These are phyloP conservation scores for Thereva unica DNA, from an alignment of 2,888 invertebrate genomes.

Conservation along the genomic window DNA sequence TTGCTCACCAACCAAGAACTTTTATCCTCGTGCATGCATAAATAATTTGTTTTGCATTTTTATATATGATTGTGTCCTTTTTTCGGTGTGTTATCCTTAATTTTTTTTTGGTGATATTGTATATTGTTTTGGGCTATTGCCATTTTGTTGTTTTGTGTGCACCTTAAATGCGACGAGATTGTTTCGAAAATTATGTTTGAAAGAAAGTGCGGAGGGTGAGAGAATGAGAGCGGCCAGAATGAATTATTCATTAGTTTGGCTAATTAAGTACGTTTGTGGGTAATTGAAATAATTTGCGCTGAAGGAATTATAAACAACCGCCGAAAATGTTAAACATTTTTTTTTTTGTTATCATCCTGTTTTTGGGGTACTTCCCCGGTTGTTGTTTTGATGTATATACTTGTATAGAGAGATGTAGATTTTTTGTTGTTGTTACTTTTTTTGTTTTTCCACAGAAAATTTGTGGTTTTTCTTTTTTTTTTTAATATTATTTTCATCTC, in stretches of 20 bases:
- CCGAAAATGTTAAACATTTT: background rate
- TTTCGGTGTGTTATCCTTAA: too few species aligned
- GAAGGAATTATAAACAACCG: slow-evolving; percentile 30
- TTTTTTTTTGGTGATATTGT: too few species aligned
- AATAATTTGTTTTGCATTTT: slow-evolving; percentile 25
- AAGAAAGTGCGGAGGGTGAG: slow-evolving; percentile 16
- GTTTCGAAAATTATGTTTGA: slow-evolving; percentile 12
- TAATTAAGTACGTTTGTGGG: slow-evolving; percentile 36
- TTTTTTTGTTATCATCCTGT: too few species aligned
- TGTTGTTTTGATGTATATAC: too few species aligned
- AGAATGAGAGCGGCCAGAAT: slow-evolving; percentile 22
- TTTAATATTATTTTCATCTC: too few species aligned
- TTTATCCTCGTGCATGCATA: slow-evolving; percentile 29
- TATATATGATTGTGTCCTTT: background rate
- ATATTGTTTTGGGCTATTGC: too few species aligned
- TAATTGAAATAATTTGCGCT: slow-evolving; percentile 35
- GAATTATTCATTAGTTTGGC: slow-evolving; percentile 35
- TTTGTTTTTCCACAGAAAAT: slow-evolving; percentile 25
- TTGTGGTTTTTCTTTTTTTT: slow-evolving; percentile 5
- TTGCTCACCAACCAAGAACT: slow-evolving; percentile 13
- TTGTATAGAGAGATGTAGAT: background rate
- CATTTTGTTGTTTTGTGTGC: background rate
- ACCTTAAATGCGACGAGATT: slow-evolving; percentile 25
- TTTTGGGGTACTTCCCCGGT: too few species aligned
- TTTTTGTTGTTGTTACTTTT: slow-evolving; percentile 20